Evolutionary conservation across 2,888 invertebrate species (phyloP), one percentile per base, ranked within the genome.

Genomic region (Elysia crispata): DNA sequence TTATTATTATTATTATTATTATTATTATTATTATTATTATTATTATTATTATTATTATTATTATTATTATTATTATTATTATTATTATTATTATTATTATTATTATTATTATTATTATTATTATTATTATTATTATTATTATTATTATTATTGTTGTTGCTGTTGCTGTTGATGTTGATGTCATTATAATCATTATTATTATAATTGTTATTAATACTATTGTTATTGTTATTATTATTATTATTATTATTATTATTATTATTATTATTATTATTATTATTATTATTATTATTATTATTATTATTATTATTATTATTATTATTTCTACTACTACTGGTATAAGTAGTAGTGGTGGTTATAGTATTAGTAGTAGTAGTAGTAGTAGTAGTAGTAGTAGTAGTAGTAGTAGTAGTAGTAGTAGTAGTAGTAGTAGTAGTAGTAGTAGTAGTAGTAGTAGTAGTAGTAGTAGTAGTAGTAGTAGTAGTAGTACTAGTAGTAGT

Each of bases 201-300:
- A 50, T 28, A 54, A 50, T 25, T 41, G 33, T 23, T 70, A 77
- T 41, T 60, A 60, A 31, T 23, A 25, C n/a, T 33, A 33, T 23
- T 31, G 33, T 31, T 57, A 30, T 33, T 54, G n/a, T 33, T 70
- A 60, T 25, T 77, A 54, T 67, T 50, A n/a, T 50, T 67, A 20
- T 49, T 76, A 28, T 67, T 50, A 28, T 28, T 28, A 67, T 50
- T 67, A 28, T 30, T 41, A 49, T 50, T 54, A 50, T 31, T 69
- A 30, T 20, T 77, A 54, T 54, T 69, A 31, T 31, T 57, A 57
- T 54, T 23, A 54, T n/a, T 67, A 67, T 25, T 67, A 67, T 25
- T 67, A 67, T 25, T 67, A 69, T 15, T 28, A 69, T 15, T 20
- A 41, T 11, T 41, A 41, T 41, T 3, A 41, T 41, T 41, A 41